A percentile compares a stretch with the other conserved stretches of the same genome.
Evolutionary conservation across 2,113 vertebrate genomes (phyloP).

Genomic region (Turdus rufiventris): DNA sequence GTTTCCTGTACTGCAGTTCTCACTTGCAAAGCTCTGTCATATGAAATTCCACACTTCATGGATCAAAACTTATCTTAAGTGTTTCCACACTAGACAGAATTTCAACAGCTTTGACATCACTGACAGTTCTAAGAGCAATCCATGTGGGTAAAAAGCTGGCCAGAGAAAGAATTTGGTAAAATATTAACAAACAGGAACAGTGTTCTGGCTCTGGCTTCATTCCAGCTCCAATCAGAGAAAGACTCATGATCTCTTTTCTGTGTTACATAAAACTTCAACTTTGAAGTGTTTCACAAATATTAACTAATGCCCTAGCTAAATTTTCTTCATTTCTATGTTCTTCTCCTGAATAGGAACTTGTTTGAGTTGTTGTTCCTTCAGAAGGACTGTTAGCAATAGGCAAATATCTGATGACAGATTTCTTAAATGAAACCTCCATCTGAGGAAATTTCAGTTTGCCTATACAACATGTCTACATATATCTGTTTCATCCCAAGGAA

Average conservation of each 20-base stretch:
- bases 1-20: not conserved
- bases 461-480: not conserved
- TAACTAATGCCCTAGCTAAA: slow-evolving; percentile 45
- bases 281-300: slow-evolving; percentile 67
- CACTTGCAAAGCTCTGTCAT: not conserved
- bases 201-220: not conserved
- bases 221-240: not conserved
- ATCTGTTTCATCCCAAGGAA: not conserved
- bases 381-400: not conserved
- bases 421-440: not conserved
- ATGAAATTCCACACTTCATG: slow-evolving; percentile 47
- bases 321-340: slow-evolving; percentile 16
- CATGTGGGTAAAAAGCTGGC: slow-evolving; percentile 64
- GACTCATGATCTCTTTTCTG: not conserved
- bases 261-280: slow-evolving; percentile 39
- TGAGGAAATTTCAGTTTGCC: not conserved
- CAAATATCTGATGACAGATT: not conserved
- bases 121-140: slow-evolving; percentile 59
- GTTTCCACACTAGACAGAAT: slow-evolving; percentile 66
- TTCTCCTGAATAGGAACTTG: not conserved
- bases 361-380: slow-evolving; percentile 31
- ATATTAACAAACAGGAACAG: slow-evolving; percentile 57
- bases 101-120: slow-evolving; percentile 71
- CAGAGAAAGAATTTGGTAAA: slow-evolving; percentile 48
- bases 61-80: slow-evolving; percentile 63